Evolutionary conservation across 92 coral and sea anemone species (phyloP).

Genomic region (Montipora capitata): DNA sequence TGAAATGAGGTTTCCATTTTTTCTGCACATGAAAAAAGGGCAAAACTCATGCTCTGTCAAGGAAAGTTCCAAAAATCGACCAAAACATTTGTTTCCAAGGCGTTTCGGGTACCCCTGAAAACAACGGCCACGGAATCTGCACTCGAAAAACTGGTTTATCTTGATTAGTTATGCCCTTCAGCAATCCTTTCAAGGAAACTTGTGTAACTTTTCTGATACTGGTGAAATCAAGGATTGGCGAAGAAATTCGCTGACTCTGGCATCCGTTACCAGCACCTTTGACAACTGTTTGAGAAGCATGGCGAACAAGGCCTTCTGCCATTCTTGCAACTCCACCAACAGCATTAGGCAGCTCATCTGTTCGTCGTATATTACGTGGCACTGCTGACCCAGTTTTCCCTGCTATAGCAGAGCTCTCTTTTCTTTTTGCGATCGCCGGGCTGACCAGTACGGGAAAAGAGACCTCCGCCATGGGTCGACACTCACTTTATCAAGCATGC

Average conservation of each 20-base stretch:
- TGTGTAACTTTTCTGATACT: neutral
- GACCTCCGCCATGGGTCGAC: too few relatives aligned
- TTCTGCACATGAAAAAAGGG: too few relatives aligned
- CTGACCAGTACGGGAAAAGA: too few relatives aligned
- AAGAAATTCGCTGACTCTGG: conserved; percentile 27
- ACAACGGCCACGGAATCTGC: neutral
- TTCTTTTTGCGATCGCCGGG: too few relatives aligned
- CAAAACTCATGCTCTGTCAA: too few relatives aligned
- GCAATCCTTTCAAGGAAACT: neutral
- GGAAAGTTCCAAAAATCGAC: too few relatives aligned
- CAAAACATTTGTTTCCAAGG: too few relatives aligned
- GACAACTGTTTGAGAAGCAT: neutral
- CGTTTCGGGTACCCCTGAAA: too few relatives aligned
- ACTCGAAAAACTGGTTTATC: neutral
- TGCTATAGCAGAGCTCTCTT: too few relatives aligned
- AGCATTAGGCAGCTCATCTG: neutral
- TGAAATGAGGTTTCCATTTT: too few relatives aligned
- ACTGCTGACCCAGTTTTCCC: conserved; percentile 27
- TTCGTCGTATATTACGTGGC: neutral
- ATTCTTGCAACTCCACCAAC: conserved; percentile 3
- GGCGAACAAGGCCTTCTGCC: neutral
- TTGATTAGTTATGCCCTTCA: conserved; percentile 2
- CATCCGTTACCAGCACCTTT: conserved; percentile 9
- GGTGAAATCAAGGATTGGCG: conserved; percentile 4
- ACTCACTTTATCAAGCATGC: too few relatives aligned